These are phyloP conservation scores for Lasioglossum calceatum DNA, from an alignment of 2,888 invertebrate species.

Conservation along the genomic window DNA sequence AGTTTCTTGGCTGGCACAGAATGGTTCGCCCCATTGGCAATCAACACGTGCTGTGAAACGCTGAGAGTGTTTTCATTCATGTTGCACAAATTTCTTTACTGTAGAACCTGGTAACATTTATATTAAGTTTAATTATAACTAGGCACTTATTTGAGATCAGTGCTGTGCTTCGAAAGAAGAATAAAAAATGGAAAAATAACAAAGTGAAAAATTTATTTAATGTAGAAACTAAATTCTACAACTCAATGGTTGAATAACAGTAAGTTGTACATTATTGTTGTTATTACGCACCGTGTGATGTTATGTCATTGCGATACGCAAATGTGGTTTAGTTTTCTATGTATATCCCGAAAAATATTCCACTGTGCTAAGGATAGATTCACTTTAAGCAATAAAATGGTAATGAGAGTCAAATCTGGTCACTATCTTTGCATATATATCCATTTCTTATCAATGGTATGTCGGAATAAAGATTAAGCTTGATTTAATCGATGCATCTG, in stretches of 20 bases:
- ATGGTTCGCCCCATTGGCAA: constrained; percentile 77
- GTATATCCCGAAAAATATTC: not conserved
- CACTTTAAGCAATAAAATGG: constrained; percentile 24
- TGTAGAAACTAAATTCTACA: not conserved
- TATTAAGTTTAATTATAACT: not conserved
- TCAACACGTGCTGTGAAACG: constrained; percentile 87
- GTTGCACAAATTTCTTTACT: constrained; percentile 9
- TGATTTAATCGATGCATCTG: constrained; percentile 36
- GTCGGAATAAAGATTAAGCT: constrained; percentile 35
- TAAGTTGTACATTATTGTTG: too few species aligned
- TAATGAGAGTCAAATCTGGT: constrained; percentile 12
- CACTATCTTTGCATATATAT: constrained; percentile 32
- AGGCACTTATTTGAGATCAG: not conserved
- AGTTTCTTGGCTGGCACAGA: constrained; percentile 84
- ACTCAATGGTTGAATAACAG: too few species aligned
- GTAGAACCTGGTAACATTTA: constrained; percentile 9
- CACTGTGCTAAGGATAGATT: not conserved
- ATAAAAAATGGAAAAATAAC: not conserved
- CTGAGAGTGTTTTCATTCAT: constrained; percentile 85
- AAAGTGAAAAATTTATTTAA: not conserved
- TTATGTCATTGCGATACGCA: too few species aligned
- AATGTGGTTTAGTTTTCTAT: not conserved
- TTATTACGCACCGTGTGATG: too few species aligned
- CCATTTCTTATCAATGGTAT: constrained; percentile 54
- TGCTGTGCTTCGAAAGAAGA: not conserved